Conservation (phyloP, 2,888 invertebrate genomes). For the Apoda limacodes region DNA sequence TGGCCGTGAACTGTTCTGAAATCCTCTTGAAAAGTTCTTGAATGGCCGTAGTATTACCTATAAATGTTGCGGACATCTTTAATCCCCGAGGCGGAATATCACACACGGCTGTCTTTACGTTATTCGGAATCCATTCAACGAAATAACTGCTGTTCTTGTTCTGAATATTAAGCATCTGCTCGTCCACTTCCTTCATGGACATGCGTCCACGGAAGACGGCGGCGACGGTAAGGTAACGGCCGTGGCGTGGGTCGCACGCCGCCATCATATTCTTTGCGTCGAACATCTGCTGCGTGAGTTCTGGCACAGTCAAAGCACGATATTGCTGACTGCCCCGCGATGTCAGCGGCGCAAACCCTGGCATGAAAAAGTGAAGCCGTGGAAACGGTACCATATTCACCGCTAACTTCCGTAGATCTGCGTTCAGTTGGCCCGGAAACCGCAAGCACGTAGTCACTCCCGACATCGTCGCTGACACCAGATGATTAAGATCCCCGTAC, state of each 20-base stretch:
- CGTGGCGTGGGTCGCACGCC: constrained; percentile 91
- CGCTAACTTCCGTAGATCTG: constrained; percentile 74
- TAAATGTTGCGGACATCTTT: constrained; percentile 89
- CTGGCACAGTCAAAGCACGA: constrained; percentile 87
- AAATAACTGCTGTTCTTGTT: constrained; percentile 83
- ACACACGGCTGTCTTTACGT: constrained; percentile 46
- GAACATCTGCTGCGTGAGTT: constrained; percentile 91
- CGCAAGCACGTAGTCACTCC: constrained; percentile 55
- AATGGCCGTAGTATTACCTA: constrained; percentile 88
- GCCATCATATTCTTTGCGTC: constrained; percentile 98
- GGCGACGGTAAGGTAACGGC: constrained; percentile 89
- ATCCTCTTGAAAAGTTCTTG: constrained; percentile 90
- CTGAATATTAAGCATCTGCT: constrained; percentile 82
- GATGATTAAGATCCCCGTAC: constrained; percentile 79
- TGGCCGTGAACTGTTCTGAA: constrained; percentile 87
- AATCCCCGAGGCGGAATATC: constrained; percentile 81
- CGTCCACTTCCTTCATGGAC: constrained; percentile 94
- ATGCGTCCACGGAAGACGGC: constrained; percentile 90
- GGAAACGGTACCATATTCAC: constrained; percentile 80
- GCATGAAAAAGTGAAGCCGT: constrained; percentile 68
- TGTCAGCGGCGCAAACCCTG: constrained; percentile 74
- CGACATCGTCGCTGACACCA: constrained; percentile 55
- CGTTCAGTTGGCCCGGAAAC: constrained; percentile 68
- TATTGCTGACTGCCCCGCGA: constrained; percentile 90
- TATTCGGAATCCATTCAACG: constrained; percentile 86